Base-by-base conservation (phyloP, 1,140 invertebrate genomes). In the Drosophila nigromelanica region DNA sequence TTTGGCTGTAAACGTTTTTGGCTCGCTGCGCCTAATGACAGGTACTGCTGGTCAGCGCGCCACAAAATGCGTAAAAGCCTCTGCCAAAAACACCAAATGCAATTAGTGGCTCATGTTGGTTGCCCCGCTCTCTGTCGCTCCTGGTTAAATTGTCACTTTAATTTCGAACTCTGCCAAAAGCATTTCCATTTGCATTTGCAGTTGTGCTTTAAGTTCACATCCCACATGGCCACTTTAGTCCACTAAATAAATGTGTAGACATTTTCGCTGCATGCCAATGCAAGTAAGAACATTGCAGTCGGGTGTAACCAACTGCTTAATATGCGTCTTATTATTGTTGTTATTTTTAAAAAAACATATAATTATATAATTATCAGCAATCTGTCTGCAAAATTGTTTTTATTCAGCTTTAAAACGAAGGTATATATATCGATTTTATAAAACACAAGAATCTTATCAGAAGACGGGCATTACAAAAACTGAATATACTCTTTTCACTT, bases 71-170 rank as follows among this genome's bases (percentile, higher is more conserved):
- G 39, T 76, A 64, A 70, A 64, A 59, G 54, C 67, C 47, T 39
- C 24, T 56, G 39, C 70, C 77, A 80, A 73, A 76, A 67, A 80
- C 83, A 73, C 54, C 77, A 87, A 89, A 89, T 86, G 82, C 82
- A 86, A 86, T 86, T 86, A 86, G 82, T 82, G 73, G 75, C 51
- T 47, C 68, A 47, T 70, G 40, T 71, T 71, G 54, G 3, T 14
- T 10, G 18, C 30, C n/a, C 40, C 45, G 11, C 69, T 59, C 76
- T 54, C 62, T 66, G 59, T 40, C 51, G 59, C 33, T n/a, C 35
- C 52, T 43, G 52, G 35, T 0, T 30, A 15, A 72, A 72, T 52
- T 66, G 37, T 30, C 52, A 42, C 61, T 72, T 72, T 67, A 59
- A 72, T 33, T 45, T 47, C 60, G 39, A 73, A 73, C 71, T 68